Base-by-base conservation (phyloP, 2,888 invertebrate species). In the Amphipyra tragopoginis region DNA sequence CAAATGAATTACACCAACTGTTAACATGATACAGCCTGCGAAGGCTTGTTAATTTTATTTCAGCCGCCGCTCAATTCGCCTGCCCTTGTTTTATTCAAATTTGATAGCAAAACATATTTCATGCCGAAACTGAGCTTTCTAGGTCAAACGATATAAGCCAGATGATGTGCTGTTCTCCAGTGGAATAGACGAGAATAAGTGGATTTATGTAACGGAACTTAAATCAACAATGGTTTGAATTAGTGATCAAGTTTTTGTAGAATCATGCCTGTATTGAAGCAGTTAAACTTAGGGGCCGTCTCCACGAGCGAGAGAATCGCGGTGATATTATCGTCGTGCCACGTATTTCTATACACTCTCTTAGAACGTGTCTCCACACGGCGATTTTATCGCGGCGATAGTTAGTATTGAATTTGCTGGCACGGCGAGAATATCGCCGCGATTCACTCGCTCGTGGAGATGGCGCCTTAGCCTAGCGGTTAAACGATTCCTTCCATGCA, bases 91-190 rank as follows among this genome's bases (percentile, higher is more conserved):
- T 80, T 86, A 87, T 87, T 87, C 81, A 87, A 87, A 86, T 90
- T 90, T 91, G 85, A 90, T 89, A 84, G 85, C 85, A 74, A 82
- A 89, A 88, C 87, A 89, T 90, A 90, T 91, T 91, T 90, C 82
- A 89, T 85, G 85, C 79, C 76, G 71, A 81, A 85, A 79, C 75
- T 75, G 78, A 80, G 82, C 81, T 88, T 85, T 91, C 80, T 88
- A 84, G 87, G 87, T 85, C 86, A 85, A 80, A 42, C 63, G 36
- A 63, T 69, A 64, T 77, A 65, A 76, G 65, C 58, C 65, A 65
- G 65, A 67, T 71, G 75, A 80, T 79, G 69, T 67, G 70, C 68
- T 79, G 54, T 73, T 73, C 63, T 60, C 63, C 43, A 64, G 50
- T 66, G 64, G 79, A 82, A 83, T 80, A 72, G 75, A 78, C 70